A percentile compares a stretch with the other conserved stretches of the same genome.
These are phyloP conservation scores for Myiothlypis coronata DNA, from an alignment of 2,797 vertebrate genomes.

Conservation along the genomic window DNA sequence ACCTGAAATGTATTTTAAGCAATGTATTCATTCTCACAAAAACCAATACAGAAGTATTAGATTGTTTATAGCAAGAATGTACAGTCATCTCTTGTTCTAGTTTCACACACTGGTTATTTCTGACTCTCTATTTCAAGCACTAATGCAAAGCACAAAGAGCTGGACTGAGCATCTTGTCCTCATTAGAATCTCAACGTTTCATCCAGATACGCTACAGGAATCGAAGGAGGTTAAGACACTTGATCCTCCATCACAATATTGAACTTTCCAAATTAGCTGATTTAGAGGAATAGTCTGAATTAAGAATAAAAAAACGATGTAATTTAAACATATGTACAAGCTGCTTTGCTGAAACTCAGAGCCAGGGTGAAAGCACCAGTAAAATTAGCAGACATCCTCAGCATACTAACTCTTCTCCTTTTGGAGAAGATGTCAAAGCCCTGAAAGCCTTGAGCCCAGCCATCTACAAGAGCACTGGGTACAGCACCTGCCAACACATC, in stretches of 20 bases:
- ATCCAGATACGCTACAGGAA: background rate
- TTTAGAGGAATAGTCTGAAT: background rate
- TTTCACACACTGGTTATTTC: background rate
- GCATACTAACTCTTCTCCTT: background rate
- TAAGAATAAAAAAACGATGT: background rate
- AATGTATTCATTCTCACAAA: background rate
- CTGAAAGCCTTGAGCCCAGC: background rate
- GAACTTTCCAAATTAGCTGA: background rate
- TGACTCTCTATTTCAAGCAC: background rate
- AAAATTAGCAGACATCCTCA: background rate
- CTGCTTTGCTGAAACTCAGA: background rate
- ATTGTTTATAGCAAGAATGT: background rate
- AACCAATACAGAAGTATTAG: background rate
- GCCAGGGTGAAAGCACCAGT: accelerated
- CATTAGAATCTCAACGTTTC: background rate
- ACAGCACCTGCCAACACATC: background rate
- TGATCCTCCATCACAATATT: background rate
- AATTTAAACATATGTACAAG: background rate
- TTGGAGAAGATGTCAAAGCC: background rate
- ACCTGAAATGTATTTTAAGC: background rate
- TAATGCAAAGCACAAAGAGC: background rate
- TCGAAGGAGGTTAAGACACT: background rate
- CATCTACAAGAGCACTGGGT: background rate
- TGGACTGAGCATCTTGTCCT: background rate
- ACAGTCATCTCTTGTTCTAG: background rate